phyloP scores from a whole-genome alignment of 30 jellyfish, hydroid and myxozoan species.

The Pelagia noctiluca region DNA sequence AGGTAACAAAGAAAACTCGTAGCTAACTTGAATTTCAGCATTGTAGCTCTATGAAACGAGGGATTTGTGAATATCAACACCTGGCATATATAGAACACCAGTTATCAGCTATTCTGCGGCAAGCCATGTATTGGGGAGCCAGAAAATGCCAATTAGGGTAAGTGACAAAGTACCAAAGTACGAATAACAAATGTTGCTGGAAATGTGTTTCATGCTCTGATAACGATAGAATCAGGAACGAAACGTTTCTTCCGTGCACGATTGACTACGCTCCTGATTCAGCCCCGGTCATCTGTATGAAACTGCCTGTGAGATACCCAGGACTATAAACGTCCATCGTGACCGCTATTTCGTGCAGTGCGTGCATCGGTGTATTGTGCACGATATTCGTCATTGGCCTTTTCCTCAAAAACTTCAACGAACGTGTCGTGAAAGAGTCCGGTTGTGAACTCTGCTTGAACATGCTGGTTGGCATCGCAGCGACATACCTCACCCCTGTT shows the following conservation, averaged over 20 bases:
- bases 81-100: slow-evolving; percentile 65
- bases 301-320: slow-evolving; percentile 36
- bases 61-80: no score
- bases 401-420: slow-evolving; percentile 67
- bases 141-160: slow-evolving; percentile 49
- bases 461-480: slow-evolving; percentile 76
- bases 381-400: slow-evolving; percentile 72
- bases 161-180: neutral
- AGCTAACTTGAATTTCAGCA: no score
- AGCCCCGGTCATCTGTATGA: slow-evolving; percentile 28
- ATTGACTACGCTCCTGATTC: slow-evolving; percentile 54
- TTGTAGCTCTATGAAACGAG: no score
- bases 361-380: slow-evolving; percentile 54
- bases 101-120: slow-evolving; percentile 75
- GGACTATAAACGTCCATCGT: neutral
- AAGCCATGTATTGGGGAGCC: slow-evolving; percentile 71
- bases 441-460: slow-evolving; percentile 91
- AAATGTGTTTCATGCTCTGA: slow-evolving; percentile 61
- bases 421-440: slow-evolving; percentile 75
- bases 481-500: slow-evolving; percentile 70
- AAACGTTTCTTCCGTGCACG: slow-evolving; percentile 71
- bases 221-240: slow-evolving; percentile 60
- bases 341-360: neutral
- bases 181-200: slow-evolving; percentile 81
- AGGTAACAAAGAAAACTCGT: no score